These are phyloP conservation scores for Odontothrips loti DNA, from an alignment of 2,888 invertebrate genomes.

Conservation along the genomic window DNA sequence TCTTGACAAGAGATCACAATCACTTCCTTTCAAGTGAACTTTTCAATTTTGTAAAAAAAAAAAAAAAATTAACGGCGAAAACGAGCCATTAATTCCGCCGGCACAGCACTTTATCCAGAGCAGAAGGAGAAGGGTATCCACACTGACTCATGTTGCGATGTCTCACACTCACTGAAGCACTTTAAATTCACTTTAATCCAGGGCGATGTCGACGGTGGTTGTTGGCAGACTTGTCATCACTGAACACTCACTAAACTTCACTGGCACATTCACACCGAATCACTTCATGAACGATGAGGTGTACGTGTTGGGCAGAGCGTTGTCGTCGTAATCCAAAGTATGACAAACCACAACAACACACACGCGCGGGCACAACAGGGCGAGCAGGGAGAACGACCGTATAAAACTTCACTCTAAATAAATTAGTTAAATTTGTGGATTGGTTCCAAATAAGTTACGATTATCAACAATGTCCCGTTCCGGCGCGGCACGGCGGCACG, in stretches of 20 bases:
- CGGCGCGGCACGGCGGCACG: conserved; percentile 6
- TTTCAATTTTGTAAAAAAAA: neutral
- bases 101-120: conserved; percentile 4
- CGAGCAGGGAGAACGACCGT: neutral
- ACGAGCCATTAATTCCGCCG: neutral
- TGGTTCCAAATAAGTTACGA: neutral
- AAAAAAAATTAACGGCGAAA: neutral
- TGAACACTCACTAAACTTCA: neutral
- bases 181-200: conserved; percentile 21
- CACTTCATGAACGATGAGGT: neutral
- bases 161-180: neutral
- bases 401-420: neutral
- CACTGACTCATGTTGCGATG: neutral
- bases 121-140: conserved; percentile 2
- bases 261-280: neutral
- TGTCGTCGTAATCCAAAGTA: neutral
- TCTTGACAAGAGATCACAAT: neutral
- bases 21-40: neutral
- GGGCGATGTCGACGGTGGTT: neutral
- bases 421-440: neutral
- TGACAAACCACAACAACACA: neutral
- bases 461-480: neutral
- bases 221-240: neutral
- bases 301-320: neutral
- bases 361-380: neutral